Base-by-base conservation (phyloP, 2,113 vertebrate genomes). In the Cryptomyrus ogoouensis region DNA sequence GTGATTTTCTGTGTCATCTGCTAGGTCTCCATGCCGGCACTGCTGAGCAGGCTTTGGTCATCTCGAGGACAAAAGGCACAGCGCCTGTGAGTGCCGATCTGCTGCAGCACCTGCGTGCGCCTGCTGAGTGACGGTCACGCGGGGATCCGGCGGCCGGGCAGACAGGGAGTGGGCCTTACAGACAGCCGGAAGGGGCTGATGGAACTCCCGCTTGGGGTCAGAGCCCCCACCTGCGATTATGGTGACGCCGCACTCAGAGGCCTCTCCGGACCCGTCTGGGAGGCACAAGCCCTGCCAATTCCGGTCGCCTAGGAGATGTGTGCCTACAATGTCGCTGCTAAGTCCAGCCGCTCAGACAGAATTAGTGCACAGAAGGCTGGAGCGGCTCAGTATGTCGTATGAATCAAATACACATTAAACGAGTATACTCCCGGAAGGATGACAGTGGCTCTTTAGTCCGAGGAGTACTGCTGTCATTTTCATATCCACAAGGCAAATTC, bases 191-290 rank as follows among this genome's bases (percentile, higher is more conserved):
- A 87, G 46, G 49, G 49, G 85, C 85, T 27, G n/a, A 4, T 17
- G 35, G 85, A 56, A 35, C 85, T 52, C 85, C 47, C 13, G 3
- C 85, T 52, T 50, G 6, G 44, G 49, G 27, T 10, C 49, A 53
- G 27, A 87, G 85, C 24, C 53, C 49, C 85, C 85, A 53, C 85
- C 85, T 87, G 85, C n/a, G 27, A 87, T 87, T 87, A 53, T 47
- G 13, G 47, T 50, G 85, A 53, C 35, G 24, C 47, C 85, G 3
- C 83, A 47, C 83, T 84, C 44, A 44, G 39, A 21, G 15, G 15
- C 83, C 21, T 46, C 83, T 46, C 80, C 80, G 31, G 80, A 17
- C 19, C 21, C 39, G 21, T 24, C 80, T 83, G 80, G 19, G 19
- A 7, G 21, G 21, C 39, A 21, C 8, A n/a, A 24, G 21, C 17